Percentiles rank a stretch among this genome's conserved stretches.
Conservation (phyloP, 1,140 invertebrate species). For the Papilio xuthus region DNA sequence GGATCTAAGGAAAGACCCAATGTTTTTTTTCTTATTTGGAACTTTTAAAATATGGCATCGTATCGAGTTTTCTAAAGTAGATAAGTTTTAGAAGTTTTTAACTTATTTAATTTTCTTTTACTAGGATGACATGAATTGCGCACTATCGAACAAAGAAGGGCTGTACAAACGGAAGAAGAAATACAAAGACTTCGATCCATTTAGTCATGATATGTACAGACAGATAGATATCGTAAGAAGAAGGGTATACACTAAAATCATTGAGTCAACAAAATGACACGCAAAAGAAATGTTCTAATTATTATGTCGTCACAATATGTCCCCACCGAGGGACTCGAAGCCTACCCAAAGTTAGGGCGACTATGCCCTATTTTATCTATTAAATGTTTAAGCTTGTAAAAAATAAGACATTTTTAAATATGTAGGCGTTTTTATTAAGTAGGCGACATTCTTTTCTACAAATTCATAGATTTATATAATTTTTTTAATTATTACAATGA, state of each 20-base stretch:
- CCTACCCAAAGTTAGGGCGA: too few species aligned
- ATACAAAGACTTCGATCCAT: slow-evolving; percentile 86
- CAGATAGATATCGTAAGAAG: slow-evolving; percentile 25
- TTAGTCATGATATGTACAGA: slow-evolving; percentile 66
- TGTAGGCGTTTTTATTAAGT: not conserved
- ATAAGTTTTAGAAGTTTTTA: slow-evolving; percentile 9
- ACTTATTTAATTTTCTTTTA: not conserved
- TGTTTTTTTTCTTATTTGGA: too few species aligned
- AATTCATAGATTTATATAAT: not conserved
- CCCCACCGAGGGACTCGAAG: too few species aligned
- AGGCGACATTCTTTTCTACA: not conserved
- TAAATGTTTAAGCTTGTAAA: too few species aligned
- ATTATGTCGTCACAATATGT: too few species aligned
- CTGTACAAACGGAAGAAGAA: slow-evolving; percentile 87
- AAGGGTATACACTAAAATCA: not conserved
- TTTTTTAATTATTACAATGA: not conserved
- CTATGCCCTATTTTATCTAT: too few species aligned
- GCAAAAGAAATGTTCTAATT: not conserved
- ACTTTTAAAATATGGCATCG: too few species aligned
- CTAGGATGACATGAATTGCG: slow-evolving; percentile 82
- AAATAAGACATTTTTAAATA: too few species aligned
- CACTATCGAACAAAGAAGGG: slow-evolving; percentile 84
- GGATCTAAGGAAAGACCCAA: too few species aligned
- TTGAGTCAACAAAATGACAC: not conserved
- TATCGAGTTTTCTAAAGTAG: not conserved